Conservation (phyloP, 1,140 invertebrate genomes). For the Macrotrachela quadricornifera region DNA sequence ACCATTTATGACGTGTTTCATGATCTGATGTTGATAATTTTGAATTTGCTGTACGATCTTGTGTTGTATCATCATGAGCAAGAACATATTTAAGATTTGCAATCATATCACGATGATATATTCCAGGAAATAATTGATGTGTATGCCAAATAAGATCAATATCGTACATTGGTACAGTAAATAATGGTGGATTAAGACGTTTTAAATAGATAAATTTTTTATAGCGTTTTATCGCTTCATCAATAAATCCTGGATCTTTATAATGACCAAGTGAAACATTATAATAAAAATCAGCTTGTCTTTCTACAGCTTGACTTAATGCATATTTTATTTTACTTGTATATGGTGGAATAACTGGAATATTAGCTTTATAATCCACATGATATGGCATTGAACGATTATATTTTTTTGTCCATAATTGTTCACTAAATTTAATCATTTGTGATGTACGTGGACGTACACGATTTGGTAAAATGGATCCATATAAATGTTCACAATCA, state of each 20-base stretch:
- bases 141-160: constrained; percentile 34
- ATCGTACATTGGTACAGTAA: constrained; percentile 34
- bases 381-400: too few species aligned
- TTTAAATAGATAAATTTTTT: constrained; percentile 32
- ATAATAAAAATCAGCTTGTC: constrained; percentile 26
- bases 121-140: constrained; percentile 29
- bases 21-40: constrained; percentile 14
- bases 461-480: too few species aligned
- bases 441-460: too few species aligned
- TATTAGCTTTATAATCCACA: too few species aligned
- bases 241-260: constrained; percentile 25
- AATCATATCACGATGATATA: constrained; percentile 25
- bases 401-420: too few species aligned
- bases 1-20: constrained; percentile 10
- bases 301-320: constrained; percentile 21
- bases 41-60: constrained; percentile 18
- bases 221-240: constrained; percentile 28
- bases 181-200: constrained; percentile 22
- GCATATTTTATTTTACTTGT: constrained; percentile 16
- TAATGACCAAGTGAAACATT: constrained; percentile 35
- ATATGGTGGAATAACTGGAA: too few species aligned
- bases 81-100: constrained; percentile 22
- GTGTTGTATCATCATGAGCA: constrained; percentile 23
- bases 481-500: too few species aligned
- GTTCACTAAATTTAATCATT: too few species aligned